Percentiles rank a stretch among this genome's conserved stretches.
Evolutionary conservation across 2,113 vertebrate genomes (phyloP).

Genomic region (Eidolon helvum): DNA sequence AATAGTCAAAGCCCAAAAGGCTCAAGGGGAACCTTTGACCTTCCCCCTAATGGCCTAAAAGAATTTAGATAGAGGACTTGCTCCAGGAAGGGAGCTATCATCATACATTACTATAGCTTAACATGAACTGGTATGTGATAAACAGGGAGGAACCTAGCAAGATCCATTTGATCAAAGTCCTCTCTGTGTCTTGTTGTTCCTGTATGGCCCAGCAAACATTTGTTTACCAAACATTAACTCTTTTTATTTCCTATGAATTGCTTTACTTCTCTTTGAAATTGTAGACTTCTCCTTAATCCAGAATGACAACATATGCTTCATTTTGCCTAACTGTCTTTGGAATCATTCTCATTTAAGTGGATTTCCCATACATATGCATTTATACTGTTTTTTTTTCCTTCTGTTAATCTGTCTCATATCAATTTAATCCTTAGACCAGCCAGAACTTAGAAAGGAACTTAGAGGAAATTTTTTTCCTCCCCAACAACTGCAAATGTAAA

Average conservation of each 20-base stretch:
- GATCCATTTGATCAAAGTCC: background rate
- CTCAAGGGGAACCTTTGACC: background rate
- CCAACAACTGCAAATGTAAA: background rate
- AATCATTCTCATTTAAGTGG: background rate
- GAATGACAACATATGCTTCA: background rate
- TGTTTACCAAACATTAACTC: background rate
- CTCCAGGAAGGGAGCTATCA: background rate
- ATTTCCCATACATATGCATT: background rate
- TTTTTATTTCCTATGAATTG: background rate
- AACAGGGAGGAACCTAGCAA: too few relatives aligned
- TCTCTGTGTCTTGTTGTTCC: background rate
- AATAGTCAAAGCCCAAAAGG: background rate
- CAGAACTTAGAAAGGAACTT: background rate
- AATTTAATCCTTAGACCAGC: background rate
- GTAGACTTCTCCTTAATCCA: background rate
- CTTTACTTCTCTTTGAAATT: background rate
- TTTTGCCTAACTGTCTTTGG: too few relatives aligned
- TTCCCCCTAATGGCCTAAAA: background rate
- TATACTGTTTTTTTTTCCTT: background rate
- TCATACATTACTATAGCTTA: background rate
- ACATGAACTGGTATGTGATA: background rate
- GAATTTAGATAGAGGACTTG: background rate
- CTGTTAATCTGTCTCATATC: background rate
- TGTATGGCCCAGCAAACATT: background rate
- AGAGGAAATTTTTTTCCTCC: background rate